These are phyloP conservation scores for Embiotoca jacksoni DNA, from an alignment of 2,113 vertebrate species.

Conservation along the genomic window DNA sequence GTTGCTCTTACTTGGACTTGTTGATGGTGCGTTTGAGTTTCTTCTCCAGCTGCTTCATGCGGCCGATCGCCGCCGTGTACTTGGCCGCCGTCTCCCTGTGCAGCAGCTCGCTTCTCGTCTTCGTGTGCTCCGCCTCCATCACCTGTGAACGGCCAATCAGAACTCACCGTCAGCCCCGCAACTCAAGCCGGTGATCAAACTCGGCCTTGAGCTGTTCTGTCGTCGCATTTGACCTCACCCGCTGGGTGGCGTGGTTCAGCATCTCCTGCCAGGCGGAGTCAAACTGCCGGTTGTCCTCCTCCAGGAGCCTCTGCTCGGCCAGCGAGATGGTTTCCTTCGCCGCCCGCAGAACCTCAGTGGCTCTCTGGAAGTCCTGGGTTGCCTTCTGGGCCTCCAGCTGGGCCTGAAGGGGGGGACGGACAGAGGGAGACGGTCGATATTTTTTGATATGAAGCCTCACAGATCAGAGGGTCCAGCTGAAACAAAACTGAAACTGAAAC, in stretches of 20 bases:
- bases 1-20: slow-evolving; percentile 93
- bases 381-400: slow-evolving; percentile 95
- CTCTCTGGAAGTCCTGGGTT: slow-evolving; percentile 96
- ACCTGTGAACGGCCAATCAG: slow-evolving; percentile 84
- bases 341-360: slow-evolving; percentile 93
- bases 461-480: too few species aligned
- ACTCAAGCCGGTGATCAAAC: background rate
- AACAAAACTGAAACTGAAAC: too few species aligned
- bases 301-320: slow-evolving; percentile 93
- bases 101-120: slow-evolving; percentile 91
- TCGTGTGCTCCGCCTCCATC: slow-evolving; percentile 96
- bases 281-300: slow-evolving; percentile 95
- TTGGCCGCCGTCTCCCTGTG: slow-evolving; percentile 96
- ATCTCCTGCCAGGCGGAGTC: slow-evolving; percentile 99
- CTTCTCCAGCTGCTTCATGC: slow-evolving; percentile 98
- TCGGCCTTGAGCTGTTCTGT: too few species aligned
- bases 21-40: slow-evolving; percentile 96
- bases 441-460: too few species aligned
- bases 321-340: slow-evolving; percentile 97
- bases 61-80: slow-evolving; percentile 91
- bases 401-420: slow-evolving; percentile 77
- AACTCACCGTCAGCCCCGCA: background rate
- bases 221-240: slow-evolving; percentile 80
- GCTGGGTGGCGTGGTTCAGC: slow-evolving; percentile 97
- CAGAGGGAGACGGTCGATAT: background rate